Percentiles rank a stretch among this genome's conserved stretches.
phyloP scores from a whole-genome alignment of 2,888 invertebrate genomes.

The Taenaris catops region DNA sequence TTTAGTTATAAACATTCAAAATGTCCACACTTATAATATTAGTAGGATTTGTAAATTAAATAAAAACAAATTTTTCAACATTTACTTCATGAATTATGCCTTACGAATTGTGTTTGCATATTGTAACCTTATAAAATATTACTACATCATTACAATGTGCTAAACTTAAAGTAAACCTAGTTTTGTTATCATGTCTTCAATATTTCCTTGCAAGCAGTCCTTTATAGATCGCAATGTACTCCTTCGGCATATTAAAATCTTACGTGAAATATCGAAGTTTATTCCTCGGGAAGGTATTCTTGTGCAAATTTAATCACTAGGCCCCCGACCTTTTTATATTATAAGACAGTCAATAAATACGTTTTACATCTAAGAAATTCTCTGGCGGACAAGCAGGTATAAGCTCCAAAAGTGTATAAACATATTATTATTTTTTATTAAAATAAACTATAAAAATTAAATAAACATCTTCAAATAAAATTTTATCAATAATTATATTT shows the following conservation, averaged over 20 bases:
- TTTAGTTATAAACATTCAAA: no score
- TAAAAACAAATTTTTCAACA: constrained; percentile 55
- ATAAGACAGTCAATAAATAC: constrained; percentile 16
- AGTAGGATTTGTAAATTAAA: constrained; percentile 28
- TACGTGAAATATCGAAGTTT: constrained; percentile 19
- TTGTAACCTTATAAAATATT: constrained; percentile 73
- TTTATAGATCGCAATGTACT: constrained; percentile 38
- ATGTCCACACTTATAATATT: no score
- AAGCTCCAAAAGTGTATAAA: constrained; percentile 18
- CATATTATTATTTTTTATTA: constrained; percentile 11
- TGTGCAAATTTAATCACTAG: constrained; percentile 48
- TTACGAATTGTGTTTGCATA: constrained; percentile 76
- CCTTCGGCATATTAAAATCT: constrained; percentile 22
- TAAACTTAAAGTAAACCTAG: constrained; percentile 75
- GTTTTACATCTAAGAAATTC: constrained; percentile 13
- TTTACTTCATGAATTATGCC: constrained; percentile 78
- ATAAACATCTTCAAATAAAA: constrained; percentile 23
- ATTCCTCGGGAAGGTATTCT: constrained; percentile 30
- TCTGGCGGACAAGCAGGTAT: constrained; percentile 15
- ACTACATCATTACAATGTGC: constrained; percentile 73
- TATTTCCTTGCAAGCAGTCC: constrained; percentile 69
- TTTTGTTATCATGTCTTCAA: constrained; percentile 64
- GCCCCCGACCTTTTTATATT: constrained; percentile 37
- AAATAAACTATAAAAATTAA: constrained; percentile 26
- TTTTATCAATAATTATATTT: constrained; percentile 7